A percentile compares a stretch with the other conserved stretches of the same genome.
Evolutionary conservation across 2,113 vertebrate genomes (phyloP).

Genomic region (Candoia aspera): DNA sequence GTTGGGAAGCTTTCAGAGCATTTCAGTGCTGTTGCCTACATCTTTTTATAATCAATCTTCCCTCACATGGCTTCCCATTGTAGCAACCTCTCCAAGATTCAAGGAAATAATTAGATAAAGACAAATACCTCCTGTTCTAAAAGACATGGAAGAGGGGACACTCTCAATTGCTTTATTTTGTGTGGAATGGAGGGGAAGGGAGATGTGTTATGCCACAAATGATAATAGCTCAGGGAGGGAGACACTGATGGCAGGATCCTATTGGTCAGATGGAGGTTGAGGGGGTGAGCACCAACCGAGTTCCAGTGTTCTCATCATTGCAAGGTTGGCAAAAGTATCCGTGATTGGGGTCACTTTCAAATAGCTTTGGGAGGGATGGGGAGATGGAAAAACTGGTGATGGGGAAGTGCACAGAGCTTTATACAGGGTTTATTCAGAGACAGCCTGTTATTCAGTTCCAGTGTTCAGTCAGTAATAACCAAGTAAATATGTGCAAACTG

Average conservation of each 20-base stretch:
- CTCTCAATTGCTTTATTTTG: not conserved
- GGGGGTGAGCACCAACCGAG: not conserved
- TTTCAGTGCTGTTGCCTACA: not conserved
- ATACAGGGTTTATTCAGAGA: not conserved
- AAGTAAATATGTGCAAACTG: not conserved
- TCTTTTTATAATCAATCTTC: not conserved
- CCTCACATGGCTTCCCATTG: not conserved
- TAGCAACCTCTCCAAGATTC: not conserved
- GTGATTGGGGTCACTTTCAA: not conserved
- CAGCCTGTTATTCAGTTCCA: not conserved
- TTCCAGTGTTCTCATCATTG: not conserved
- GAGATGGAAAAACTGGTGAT: not conserved
- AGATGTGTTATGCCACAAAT: not conserved
- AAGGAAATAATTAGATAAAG: not conserved
- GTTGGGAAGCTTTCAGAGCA: not conserved
- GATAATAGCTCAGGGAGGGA: not conserved
- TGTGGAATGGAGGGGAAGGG: not conserved
- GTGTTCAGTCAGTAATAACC: not conserved
- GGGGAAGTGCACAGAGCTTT: not conserved
- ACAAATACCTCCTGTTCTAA: not conserved
- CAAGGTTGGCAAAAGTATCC: not conserved
- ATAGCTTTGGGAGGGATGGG: not conserved
- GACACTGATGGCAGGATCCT: not conserved
- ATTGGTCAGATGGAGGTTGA: not conserved
- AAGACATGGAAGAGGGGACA: not conserved